Base-by-base conservation (phyloP, 2,888 invertebrate genomes). In the Sminthurinus aureus region DNA sequence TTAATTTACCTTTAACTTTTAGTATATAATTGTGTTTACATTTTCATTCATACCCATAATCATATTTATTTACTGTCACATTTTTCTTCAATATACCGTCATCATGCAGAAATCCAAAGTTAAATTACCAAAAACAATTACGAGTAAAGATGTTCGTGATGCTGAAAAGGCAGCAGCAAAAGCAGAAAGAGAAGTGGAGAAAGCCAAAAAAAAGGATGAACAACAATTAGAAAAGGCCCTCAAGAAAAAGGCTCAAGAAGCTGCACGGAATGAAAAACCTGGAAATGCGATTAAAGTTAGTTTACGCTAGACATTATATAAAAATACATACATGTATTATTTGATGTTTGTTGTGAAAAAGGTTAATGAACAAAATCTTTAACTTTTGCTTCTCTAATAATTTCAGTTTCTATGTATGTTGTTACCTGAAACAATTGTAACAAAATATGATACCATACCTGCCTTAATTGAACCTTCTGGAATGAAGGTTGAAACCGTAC, bases 181-280 rank as follows among this genome's bases (percentile, higher is more conserved):
- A 66, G 24, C 12, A 26, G 66, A 15, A n/a, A 18, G 13, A 38
- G n/a, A 50, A 22, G 4, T 66, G 50, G 79, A 79, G 12, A 52
- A 71, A 38, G 52, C 58, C 15, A 52, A 52, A 71, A 75, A 71
- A 24, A 52, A 81, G 18, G 80, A 79, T 24, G 69, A 50, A 51
- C 0, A 51, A 24, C 83, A 83, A 20, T 22, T 81, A 15, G 83
- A 81, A 12, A 83, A 83, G 52, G 79, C 79, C 11, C 24, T 85
- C 18, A 85, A 85, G 38, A 83, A 81, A 38, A 66, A 20, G 50
- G 77, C 58, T 52, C 26, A 83, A 9, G 85, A 85, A 67, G 52
- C 51, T 2, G 81, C 71, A 50, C 81, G 64, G 74, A 81, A 77
- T 64, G 79, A 66, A 22, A 81, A 75, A n/a, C 85, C 85, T 24